A percentile compares a stretch with the other conserved stretches of the same genome.
Evolutionary conservation across 2,797 vertebrate genomes (phyloP).

Genomic region (Dermochelys coriacea): DNA sequence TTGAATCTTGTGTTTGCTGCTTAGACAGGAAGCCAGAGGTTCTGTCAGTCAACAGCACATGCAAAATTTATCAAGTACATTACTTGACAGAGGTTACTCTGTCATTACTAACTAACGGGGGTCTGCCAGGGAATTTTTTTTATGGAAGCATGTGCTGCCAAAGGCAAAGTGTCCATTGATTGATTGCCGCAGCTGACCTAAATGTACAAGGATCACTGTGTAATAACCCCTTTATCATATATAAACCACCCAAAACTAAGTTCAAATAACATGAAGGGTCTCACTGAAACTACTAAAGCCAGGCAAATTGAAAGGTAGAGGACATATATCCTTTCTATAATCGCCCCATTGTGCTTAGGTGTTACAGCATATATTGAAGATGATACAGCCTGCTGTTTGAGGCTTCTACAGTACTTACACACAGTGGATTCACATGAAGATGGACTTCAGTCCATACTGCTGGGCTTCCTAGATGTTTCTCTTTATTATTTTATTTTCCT

Average conservation of each 20-base stretch:
- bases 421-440: not conserved
- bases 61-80: slow-evolving; percentile 83
- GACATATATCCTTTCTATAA: slow-evolving; percentile 11
- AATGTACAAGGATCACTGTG: slow-evolving; percentile 75
- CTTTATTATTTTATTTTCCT: slow-evolving; percentile 1
- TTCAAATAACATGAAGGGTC: slow-evolving; percentile 73
- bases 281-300: slow-evolving; percentile 64
- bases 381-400: not conserved
- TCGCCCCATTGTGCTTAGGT: not conserved
- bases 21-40: slow-evolving; percentile 73
- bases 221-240: slow-evolving; percentile 82
- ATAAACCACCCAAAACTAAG: slow-evolving; percentile 77
- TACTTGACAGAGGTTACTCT: slow-evolving; percentile 82
- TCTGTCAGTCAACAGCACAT: slow-evolving; percentile 82
- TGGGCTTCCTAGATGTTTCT: not conserved
- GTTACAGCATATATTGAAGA: not conserved
- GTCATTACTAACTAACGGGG: slow-evolving; percentile 77
- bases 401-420: not conserved
- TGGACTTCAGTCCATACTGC: not conserved
- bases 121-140: slow-evolving; percentile 77
- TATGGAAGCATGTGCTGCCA: slow-evolving; percentile 79
- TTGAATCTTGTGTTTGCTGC: slow-evolving; percentile 66
- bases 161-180: slow-evolving; percentile 81
- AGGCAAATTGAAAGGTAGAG: slow-evolving; percentile 26
- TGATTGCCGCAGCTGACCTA: slow-evolving; percentile 83